Evolutionary conservation across 2,797 vertebrate genomes (phyloP).

Genomic region (Myotis myotis): DNA sequence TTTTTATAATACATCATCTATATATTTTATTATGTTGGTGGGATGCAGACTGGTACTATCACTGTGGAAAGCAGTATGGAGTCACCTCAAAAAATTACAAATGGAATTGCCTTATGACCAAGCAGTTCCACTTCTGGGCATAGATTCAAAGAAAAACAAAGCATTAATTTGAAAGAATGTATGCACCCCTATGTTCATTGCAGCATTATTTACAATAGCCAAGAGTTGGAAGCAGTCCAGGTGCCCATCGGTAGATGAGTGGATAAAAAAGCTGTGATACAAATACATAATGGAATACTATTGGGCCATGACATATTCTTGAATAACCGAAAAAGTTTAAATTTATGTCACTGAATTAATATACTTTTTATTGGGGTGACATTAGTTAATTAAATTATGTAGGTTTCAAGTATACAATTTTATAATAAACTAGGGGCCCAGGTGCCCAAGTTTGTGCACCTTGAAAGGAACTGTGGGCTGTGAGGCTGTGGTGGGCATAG

Average conservation of each 20-base stretch:
- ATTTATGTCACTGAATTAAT: not conserved
- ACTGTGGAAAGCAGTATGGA: not conserved
- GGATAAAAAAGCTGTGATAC: not conserved
- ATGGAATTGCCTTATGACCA: not conserved
- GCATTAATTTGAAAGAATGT: not conserved
- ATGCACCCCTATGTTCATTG: not conserved
- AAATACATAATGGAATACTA: not conserved
- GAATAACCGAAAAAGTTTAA: slow-evolving; percentile 23
- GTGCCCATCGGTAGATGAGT: not conserved
- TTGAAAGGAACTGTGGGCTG: too few relatives aligned
- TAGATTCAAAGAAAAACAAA: not conserved
- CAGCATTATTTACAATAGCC: not conserved
- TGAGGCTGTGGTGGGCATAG: too few relatives aligned
- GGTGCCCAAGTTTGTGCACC: too few relatives aligned
- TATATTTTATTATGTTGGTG: not conserved
- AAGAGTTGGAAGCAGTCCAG: not conserved
- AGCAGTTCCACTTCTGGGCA: not conserved
- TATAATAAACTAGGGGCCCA: too few relatives aligned
- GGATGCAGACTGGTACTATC: not conserved
- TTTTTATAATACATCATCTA: not conserved
- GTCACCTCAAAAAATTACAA: not conserved
- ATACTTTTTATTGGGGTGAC: not conserved
- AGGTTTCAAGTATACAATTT: too few relatives aligned
- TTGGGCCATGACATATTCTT: not conserved
- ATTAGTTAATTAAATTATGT: not conserved